phyloP scores from a whole-genome alignment of 2,113 vertebrate genomes.

The Callionymus lyra region DNA sequence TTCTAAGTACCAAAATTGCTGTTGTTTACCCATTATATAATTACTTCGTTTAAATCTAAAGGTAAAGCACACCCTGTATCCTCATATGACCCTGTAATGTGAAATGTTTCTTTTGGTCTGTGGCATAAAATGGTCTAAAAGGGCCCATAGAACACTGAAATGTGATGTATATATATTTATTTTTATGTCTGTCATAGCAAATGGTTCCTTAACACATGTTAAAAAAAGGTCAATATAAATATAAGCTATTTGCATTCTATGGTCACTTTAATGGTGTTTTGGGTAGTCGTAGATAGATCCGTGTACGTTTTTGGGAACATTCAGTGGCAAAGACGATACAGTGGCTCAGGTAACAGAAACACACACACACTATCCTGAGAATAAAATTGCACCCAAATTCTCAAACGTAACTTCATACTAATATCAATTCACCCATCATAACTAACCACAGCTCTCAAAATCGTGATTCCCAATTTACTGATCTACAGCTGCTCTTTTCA shows the following conservation, averaged over 20 bases:
- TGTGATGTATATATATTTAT: no score
- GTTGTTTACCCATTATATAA: constrained; percentile 21
- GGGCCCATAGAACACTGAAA: no score
- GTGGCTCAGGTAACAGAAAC: constrained; percentile 51
- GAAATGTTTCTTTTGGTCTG: constrained; percentile 27
- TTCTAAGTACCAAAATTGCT: constrained; percentile 31
- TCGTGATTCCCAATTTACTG: constrained; percentile 7
- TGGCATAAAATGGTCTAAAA: constrained; percentile 9
- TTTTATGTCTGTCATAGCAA: no score
- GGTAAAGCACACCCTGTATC: constrained; percentile 61
- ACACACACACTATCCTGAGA: constrained; percentile 62
- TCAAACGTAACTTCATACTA: no score
- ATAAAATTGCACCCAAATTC: constrained; percentile 50
- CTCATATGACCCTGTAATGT: constrained; percentile 55
- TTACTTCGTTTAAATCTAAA: constrained; percentile 34
- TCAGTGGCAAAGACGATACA: constrained; percentile 43
- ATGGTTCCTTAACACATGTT: no score
- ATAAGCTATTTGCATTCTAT: neutral
- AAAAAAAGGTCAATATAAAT: no score
- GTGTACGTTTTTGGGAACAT: constrained; percentile 25
- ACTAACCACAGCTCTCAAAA: constrained; percentile 23
- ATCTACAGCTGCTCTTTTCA: constrained; percentile 22
- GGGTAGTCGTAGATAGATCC: constrained; percentile 8
- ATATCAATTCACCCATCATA: no score
- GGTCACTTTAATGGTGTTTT: neutral